Percentiles rank a stretch among this genome's conserved stretches.
These are phyloP conservation scores for Eucriotettix oculatus DNA, from an alignment of 2,888 invertebrate species.

Conservation along the genomic window DNA sequence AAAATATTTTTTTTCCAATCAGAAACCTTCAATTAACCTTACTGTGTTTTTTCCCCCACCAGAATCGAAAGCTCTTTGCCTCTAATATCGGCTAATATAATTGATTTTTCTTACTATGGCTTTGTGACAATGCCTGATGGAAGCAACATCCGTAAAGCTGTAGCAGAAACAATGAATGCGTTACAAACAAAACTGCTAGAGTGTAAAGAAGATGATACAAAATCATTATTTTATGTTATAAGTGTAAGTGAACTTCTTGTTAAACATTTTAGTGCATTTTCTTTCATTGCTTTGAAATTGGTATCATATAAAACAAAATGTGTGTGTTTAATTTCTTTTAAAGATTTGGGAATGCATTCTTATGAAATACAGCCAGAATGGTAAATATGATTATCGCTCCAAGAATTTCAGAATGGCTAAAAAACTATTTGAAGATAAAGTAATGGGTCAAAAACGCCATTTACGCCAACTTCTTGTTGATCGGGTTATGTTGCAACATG, in stretches of 20 bases:
- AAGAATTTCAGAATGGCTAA: conserved; percentile 48
- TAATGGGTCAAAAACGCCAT: conserved; percentile 42
- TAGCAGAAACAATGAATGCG: conserved; percentile 40
- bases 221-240: conserved; percentile 40
- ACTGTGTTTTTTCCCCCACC: conserved; percentile 1
- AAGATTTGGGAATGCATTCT: conserved; percentile 52
- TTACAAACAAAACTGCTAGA: conserved; percentile 47
- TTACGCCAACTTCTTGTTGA: conserved; percentile 46
- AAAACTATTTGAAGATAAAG: conserved; percentile 41
- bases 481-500: conserved; percentile 47
- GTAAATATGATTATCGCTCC: conserved; percentile 44
- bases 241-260: conserved; percentile 19
- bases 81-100: conserved; percentile 27
- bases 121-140: conserved; percentile 28
- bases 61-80: conserved; percentile 41
- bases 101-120: conserved; percentile 29
- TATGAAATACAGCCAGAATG: conserved; percentile 32
- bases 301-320: neutral
- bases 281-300: neutral
- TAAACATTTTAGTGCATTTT: neutral
- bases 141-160: conserved; percentile 44
- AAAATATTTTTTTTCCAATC: no score
- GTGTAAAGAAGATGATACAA: conserved; percentile 61
- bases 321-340: conserved; percentile 13
- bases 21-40: no score